phyloP scores from a whole-genome alignment of 1,140 invertebrate species.

The Heliconius hermathena region DNA sequence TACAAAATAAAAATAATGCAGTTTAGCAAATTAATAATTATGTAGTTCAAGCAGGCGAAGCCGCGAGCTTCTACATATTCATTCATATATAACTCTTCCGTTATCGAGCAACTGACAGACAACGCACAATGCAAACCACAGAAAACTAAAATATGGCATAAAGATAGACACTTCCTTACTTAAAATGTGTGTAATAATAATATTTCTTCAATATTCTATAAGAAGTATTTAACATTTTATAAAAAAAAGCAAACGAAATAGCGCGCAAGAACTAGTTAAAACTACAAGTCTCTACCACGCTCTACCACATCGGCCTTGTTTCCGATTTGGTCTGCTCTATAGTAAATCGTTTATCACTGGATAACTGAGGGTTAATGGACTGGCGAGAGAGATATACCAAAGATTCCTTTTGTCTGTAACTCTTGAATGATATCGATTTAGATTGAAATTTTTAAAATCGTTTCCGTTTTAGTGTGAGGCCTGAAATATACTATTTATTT shows the following conservation, averaged over 20 bases:
- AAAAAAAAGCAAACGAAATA: not conserved
- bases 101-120: no score
- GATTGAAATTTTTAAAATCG: not conserved
- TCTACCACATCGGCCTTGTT: constrained; percentile 68
- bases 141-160: no score
- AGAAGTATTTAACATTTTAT: not conserved
- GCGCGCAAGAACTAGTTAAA: constrained; percentile 56
- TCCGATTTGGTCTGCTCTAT: constrained; percentile 68
- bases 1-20: no score
- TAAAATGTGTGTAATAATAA: no score
- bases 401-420: constrained; percentile 46
- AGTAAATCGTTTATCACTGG: constrained; percentile 73
- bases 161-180: no score
- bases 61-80: no score
- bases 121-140: no score
- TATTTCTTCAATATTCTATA: no score
- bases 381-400: constrained; percentile 58
- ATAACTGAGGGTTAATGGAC: constrained; percentile 63
- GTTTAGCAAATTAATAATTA: no score
- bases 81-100: no score
- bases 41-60: no score
- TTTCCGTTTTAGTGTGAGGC: not conserved
- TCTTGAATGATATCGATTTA: not conserved
- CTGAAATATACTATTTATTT: not conserved
- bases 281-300: constrained; percentile 60